Conservation (phyloP, 2,113 vertebrate genomes). For the Raja brachyura region DNA sequence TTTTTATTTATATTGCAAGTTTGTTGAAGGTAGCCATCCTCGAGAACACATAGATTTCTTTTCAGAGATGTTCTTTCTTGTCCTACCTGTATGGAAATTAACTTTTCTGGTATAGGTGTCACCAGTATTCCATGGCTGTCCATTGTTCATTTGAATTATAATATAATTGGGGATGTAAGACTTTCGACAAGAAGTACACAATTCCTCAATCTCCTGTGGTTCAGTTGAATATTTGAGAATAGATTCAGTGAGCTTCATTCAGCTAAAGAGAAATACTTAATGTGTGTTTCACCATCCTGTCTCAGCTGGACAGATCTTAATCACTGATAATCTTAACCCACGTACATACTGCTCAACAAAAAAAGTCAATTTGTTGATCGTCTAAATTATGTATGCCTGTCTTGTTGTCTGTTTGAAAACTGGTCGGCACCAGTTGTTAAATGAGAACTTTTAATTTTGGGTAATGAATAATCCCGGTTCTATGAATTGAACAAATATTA, state of each 20-base stretch:
- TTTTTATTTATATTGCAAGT: too few relatives aligned
- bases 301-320: not conserved
- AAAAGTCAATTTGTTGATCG: not conserved
- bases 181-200: not conserved
- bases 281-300: too few relatives aligned
- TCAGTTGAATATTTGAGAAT: not conserved
- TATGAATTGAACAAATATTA: not conserved
- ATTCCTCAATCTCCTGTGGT: not conserved
- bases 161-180: not conserved
- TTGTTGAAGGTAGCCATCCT: too few relatives aligned
- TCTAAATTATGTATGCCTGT: not conserved
- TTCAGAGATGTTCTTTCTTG: too few relatives aligned
- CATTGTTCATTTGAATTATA: too few relatives aligned
- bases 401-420: not conserved
- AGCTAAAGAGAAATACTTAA: not conserved
- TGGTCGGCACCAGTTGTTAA: not conserved
- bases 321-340: not conserved
- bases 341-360: not conserved
- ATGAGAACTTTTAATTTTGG: not conserved
- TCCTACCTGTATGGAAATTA: too few relatives aligned
- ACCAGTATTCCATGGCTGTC: too few relatives aligned
- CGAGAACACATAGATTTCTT: too few relatives aligned
- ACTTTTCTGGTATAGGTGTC: too few relatives aligned
- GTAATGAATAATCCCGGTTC: not conserved
- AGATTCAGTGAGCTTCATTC: not conserved